Evolutionary conservation across 2,113 vertebrate genomes (phyloP).

Genomic region (Salvelinus namaycush): DNA sequence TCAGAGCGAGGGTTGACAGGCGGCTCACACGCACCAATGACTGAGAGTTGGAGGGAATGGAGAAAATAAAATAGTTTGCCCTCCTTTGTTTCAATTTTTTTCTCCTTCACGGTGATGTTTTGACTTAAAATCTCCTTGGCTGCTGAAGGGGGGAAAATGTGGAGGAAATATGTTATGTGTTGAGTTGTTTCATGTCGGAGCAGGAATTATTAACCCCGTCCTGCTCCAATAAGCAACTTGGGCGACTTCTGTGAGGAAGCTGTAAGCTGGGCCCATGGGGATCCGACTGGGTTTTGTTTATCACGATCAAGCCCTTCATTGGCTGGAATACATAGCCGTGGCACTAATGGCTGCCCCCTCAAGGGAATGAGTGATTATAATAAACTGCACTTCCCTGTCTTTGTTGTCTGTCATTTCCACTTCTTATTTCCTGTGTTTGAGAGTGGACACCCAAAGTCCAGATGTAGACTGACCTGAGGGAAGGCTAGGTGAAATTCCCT

Average conservation of each 20-base stretch:
- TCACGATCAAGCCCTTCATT: too few species aligned
- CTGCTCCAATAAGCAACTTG: too few species aligned
- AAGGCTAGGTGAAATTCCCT: too few species aligned
- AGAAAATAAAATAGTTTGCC: background rate
- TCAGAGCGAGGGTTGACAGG: constrained; percentile 9
- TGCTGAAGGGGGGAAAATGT: background rate
- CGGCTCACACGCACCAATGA: background rate
- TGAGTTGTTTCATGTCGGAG: constrained; percentile 20
- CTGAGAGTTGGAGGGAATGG: background rate
- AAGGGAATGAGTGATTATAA: too few species aligned
- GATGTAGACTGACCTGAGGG: too few species aligned
- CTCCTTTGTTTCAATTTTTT: constrained; percentile 4
- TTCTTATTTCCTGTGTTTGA: too few species aligned
- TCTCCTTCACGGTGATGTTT: constrained; percentile 13
- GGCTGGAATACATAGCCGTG: too few species aligned
- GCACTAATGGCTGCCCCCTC: too few species aligned
- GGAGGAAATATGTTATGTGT: background rate
- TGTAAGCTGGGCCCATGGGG: background rate
- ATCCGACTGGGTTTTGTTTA: background rate
- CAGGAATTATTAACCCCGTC: too few species aligned
- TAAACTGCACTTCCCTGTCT: too few species aligned
- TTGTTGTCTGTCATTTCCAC: too few species aligned
- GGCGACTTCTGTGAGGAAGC: constrained; percentile 1
- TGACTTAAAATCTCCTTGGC: constrained; percentile 9
- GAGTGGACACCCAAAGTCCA: too few species aligned